Conservation (phyloP, 1,140 invertebrate species). For the Drosophila mojavensis region DNA sequence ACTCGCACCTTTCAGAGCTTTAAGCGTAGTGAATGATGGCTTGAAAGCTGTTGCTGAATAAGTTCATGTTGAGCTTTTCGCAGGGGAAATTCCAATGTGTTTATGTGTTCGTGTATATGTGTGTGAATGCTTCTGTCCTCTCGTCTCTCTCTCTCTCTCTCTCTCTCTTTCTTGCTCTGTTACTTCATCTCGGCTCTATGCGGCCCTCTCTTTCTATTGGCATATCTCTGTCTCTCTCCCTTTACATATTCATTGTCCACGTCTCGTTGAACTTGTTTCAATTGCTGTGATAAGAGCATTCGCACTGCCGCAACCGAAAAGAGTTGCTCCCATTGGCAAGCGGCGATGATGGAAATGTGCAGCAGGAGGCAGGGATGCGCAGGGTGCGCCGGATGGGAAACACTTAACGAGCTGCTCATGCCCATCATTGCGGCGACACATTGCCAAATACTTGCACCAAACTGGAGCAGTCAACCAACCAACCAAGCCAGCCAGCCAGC, state of each 20-base stretch:
- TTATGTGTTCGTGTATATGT: not conserved
- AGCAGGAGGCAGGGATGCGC: not conserved
- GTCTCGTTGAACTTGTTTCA: constrained; percentile 8
- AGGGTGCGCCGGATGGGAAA: not conserved
- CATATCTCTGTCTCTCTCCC: not conserved
- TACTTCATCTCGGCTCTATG: not conserved
- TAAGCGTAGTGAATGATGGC: not conserved
- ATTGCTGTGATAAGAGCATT: constrained; percentile 8
- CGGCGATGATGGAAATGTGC: not conserved
- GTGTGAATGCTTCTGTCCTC: not conserved
- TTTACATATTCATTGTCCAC: not conserved
- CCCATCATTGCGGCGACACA: constrained; percentile 1
- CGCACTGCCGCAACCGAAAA: not conserved
- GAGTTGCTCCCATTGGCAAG: constrained; percentile 1
- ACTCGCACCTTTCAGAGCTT: not conserved
- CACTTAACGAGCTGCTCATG: constrained; percentile 4
- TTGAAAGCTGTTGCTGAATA: constrained; percentile 42
- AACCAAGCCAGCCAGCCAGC: not conserved
- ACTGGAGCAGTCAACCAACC: constrained; percentile 4
- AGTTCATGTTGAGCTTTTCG: constrained; percentile 36
- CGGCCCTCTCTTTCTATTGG: not conserved
- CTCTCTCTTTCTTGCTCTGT: too few relatives aligned
- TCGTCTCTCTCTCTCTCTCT: not conserved
- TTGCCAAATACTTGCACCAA: constrained; percentile 8
- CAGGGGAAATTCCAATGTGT: constrained; percentile 26